These are phyloP conservation scores for Microctonus hyperodae DNA, from an alignment of 2,888 invertebrate genomes.

Conservation along the genomic window DNA sequence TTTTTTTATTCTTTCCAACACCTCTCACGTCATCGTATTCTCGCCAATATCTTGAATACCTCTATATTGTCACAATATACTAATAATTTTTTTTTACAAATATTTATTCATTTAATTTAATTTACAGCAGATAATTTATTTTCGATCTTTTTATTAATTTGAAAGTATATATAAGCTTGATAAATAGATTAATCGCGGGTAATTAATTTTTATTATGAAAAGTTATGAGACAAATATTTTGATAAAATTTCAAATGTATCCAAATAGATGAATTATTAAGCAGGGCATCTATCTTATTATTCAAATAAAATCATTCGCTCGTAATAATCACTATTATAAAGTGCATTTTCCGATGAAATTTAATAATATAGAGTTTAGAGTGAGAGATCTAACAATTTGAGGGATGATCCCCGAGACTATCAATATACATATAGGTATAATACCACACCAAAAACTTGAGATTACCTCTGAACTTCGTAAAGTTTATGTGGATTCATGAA, in stretches of 20 bases:
- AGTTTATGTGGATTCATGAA: constrained; percentile 42
- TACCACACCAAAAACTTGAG: constrained; percentile 43
- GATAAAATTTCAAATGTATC: not conserved
- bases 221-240: not conserved
- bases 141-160: too few species aligned
- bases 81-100: constrained; percentile 26
- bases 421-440: not conserved
- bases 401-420: not conserved
- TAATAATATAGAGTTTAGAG: not conserved
- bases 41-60: constrained; percentile 21
- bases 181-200: not conserved
- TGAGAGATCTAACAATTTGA: not conserved
- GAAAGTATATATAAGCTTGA: too few species aligned
- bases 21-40: not conserved
- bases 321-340: constrained; percentile 32
- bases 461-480: constrained; percentile 50
- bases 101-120: too few species aligned
- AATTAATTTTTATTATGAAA: too few species aligned
- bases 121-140: too few species aligned
- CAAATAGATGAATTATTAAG: not conserved
- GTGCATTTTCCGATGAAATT: constrained; percentile 9
- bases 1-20: constrained; percentile 18
- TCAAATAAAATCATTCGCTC: constrained; percentile 19
- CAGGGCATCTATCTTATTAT: not conserved
- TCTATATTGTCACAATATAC: constrained; percentile 26